phyloP scores from a whole-genome alignment of 2,888 invertebrate genomes.

The Sialis fuliginosa region DNA sequence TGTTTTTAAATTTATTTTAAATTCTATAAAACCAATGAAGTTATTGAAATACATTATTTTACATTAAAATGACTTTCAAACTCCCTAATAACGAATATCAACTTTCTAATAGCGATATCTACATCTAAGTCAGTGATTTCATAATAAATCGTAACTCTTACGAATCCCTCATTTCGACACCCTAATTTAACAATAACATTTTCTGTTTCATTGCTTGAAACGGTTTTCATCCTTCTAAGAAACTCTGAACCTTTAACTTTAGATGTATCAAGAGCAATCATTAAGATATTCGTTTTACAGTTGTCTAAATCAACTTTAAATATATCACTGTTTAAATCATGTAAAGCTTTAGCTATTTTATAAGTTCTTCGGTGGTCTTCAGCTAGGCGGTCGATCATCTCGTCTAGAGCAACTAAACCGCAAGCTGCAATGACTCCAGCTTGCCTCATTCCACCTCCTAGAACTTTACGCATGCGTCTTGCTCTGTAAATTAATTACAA shows the following conservation, averaged over 20 bases:
- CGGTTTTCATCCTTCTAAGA: conserved; percentile 28
- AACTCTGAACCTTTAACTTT: conserved; percentile 35
- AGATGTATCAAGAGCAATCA: conserved; percentile 38
- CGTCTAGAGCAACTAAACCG: conserved; percentile 68
- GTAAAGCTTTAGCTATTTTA: conserved; percentile 46
- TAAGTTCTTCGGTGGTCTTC: conserved; percentile 58
- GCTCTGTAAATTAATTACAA: conserved; percentile 35
- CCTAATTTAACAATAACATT: conserved; percentile 38
- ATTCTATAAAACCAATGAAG: not conserved
- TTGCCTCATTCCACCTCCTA: conserved; percentile 93
- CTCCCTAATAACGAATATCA: conserved; percentile 47
- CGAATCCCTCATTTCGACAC: conserved; percentile 35
- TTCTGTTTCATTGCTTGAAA: conserved; percentile 29
- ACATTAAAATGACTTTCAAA: conserved; percentile 23
- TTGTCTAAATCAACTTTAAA: conserved; percentile 40
- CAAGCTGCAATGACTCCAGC: conserved; percentile 82
- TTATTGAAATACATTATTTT: conserved; percentile 1
- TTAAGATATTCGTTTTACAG: conserved; percentile 59
- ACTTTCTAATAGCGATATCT: conserved; percentile 49
- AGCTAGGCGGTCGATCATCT: conserved; percentile 48
- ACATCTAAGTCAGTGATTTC: conserved; percentile 51
- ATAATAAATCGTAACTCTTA: conserved; percentile 52
- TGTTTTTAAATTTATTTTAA: not conserved
- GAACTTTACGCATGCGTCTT: conserved; percentile 59
- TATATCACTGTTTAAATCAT: conserved; percentile 36